Percentiles rank a stretch among this genome's conserved stretches.
Conservation (phyloP, 2,888 invertebrate species). For the Latrodectus elegans region DNA sequence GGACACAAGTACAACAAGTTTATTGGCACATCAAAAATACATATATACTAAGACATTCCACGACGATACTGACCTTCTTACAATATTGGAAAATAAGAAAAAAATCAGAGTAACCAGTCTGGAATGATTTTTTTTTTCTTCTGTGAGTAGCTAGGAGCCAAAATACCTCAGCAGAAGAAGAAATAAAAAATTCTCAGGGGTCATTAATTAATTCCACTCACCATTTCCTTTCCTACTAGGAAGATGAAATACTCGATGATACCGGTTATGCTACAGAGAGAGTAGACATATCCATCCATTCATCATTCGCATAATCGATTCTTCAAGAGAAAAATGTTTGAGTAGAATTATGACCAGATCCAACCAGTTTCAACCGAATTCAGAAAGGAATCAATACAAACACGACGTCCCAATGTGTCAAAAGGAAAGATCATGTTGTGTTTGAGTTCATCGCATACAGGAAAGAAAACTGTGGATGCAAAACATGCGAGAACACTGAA, state of each 20-base stretch:
- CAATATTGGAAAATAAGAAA: no score
- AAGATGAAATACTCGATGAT: neutral
- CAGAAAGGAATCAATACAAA: neutral
- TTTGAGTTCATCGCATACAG: neutral
- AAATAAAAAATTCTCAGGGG: neutral
- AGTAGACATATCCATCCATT: neutral
- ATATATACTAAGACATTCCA: no score
- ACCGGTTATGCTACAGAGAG: neutral
- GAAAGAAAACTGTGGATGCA: no score
- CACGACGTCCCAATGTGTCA: no score
- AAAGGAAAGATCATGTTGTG: neutral
- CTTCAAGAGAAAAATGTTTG: neutral
- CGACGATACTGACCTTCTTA: no score
- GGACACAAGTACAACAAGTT: no score
- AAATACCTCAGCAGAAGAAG: no score
- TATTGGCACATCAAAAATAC: no score
- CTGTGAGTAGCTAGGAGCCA: no score
- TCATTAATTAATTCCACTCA: neutral
- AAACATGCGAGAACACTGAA: no score
- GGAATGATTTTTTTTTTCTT: no score
- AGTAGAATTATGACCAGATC: neutral
- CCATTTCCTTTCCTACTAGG: neutral
- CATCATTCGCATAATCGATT: constrained; percentile 21
- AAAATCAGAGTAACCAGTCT: no score
- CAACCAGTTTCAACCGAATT: constrained; percentile 30